phyloP scores from a whole-genome alignment of 1,140 invertebrate species.

The Harlomillsia oculata region DNA sequence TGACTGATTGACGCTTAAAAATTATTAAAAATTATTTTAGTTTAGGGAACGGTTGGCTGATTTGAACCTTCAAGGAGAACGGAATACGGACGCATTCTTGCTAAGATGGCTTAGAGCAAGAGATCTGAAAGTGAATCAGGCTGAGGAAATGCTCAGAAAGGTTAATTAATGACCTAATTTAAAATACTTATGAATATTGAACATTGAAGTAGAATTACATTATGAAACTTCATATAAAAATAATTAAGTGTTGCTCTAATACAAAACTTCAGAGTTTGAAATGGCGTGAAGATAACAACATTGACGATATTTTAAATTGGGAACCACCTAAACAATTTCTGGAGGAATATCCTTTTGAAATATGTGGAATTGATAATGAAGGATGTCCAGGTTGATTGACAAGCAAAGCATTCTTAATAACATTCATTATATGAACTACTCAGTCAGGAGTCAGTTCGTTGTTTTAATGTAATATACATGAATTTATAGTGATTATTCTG shows the following conservation, averaged over 20 bases:
- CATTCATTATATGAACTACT: no score
- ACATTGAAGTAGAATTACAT: neutral
- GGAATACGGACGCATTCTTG: slow-evolving; percentile 68
- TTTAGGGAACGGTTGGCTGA: slow-evolving; percentile 18
- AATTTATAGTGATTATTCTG: slow-evolving; percentile 10
- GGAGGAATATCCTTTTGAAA: slow-evolving; percentile 1
- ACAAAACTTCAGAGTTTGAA: slow-evolving; percentile 7
- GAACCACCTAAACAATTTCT: neutral
- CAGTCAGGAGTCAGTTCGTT: no score
- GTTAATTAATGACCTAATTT: neutral
- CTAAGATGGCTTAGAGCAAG: slow-evolving; percentile 59
- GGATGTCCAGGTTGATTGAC: slow-evolving; percentile 9
- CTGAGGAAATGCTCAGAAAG: slow-evolving; percentile 26
- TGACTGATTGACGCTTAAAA: no score
- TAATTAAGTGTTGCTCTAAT: neutral
- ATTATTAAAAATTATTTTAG: no score
- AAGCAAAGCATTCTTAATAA: neutral
- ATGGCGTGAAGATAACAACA: slow-evolving; percentile 1
- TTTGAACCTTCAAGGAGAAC: slow-evolving; percentile 27
- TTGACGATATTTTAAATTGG: slow-evolving; percentile 14
- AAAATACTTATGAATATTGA: slow-evolving; percentile 3
- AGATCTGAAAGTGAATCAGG: slow-evolving; percentile 21
- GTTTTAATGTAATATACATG: no score
- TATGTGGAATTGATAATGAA: slow-evolving; percentile 19
- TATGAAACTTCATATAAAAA: neutral